Evolutionary conservation across 2,888 invertebrate genomes (phyloP).

Genomic region (Cerceris ruficornis): DNA sequence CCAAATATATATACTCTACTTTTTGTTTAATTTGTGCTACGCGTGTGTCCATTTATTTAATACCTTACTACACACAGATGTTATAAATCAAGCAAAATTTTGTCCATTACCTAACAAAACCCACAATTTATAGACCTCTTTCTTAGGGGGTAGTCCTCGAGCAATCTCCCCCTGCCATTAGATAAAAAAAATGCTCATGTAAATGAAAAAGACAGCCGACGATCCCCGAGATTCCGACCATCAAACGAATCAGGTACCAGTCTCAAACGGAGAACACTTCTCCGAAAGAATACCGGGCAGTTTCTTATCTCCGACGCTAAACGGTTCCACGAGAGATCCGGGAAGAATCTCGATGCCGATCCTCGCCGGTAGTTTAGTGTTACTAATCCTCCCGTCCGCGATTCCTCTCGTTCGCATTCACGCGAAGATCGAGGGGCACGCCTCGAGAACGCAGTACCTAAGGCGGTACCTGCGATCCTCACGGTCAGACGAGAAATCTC

Average conservation of each 20-base stretch:
- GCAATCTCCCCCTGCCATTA: no score
- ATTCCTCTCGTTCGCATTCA: conserved; percentile 46
- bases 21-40: no score
- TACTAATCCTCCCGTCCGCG: conserved; percentile 47
- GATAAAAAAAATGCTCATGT: no score
- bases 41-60: no score
- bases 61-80: no score
- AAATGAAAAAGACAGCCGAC: no score
- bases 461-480: conserved; percentile 40
- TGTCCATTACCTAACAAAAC: no score
- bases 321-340: not conserved
- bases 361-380: conserved; percentile 42
- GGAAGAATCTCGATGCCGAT: not conserved
- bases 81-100: no score
- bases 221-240: not conserved
- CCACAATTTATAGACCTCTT: no score
- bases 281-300: no score
- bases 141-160: no score
- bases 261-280: not conserved
- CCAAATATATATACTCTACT: no score
- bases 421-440: conserved; percentile 18
- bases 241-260: not conserved
- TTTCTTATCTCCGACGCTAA: conserved; percentile 2
- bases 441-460: not conserved
- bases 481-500: conserved; percentile 49